These are phyloP conservation scores for Styela clava DNA, from an alignment of 23 tunicate genomes.

Conservation along the genomic window DNA sequence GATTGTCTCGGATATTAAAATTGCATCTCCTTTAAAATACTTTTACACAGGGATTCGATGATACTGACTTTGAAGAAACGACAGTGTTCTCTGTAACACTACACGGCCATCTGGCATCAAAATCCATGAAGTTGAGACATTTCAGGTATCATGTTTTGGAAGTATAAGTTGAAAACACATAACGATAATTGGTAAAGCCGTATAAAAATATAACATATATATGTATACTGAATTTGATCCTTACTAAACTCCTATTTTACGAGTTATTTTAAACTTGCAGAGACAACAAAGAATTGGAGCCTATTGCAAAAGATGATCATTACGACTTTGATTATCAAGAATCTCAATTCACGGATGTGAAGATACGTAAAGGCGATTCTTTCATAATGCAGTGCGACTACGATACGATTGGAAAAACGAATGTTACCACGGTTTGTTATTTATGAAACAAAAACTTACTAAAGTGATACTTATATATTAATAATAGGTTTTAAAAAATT, in stretches of 20 bases:
- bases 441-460: no score
- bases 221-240: no score
- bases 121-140: not conserved
- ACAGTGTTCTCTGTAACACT: not conserved
- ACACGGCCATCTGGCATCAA: not conserved
- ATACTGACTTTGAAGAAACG: not conserved
- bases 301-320: not conserved
- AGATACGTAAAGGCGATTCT: not conserved
- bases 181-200: no score
- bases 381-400: not conserved
- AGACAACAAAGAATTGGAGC: not conserved
- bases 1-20: no score
- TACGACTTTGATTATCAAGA: not conserved
- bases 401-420: not conserved
- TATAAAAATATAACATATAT: no score
- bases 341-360: not conserved
- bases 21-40: no score
- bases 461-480: no score
- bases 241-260: no score
- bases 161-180: no score
- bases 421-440: not conserved
- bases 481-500: no score
- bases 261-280: no score
- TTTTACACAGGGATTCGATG: not conserved
- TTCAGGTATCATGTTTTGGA: not conserved